phyloP scores from a whole-genome alignment of 1,140 invertebrate species.

The Aphis gossypii region DNA sequence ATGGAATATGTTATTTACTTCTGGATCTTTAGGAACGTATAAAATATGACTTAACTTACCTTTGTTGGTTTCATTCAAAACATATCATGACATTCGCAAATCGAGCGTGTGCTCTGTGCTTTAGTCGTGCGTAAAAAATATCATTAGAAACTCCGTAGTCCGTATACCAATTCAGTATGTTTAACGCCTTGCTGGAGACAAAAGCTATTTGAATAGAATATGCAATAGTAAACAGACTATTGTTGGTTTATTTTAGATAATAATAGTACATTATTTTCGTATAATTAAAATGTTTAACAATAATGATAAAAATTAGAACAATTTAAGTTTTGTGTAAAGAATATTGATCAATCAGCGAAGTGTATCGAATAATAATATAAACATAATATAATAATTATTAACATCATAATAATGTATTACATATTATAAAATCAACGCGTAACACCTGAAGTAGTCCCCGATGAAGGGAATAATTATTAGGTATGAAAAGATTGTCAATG shows the following conservation, averaged over 20 bases:
- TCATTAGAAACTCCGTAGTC: background rate
- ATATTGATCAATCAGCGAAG: background rate
- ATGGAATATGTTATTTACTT: background rate
- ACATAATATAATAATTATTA: background rate
- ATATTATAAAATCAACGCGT: background rate
- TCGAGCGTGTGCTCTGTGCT: background rate
- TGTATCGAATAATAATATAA: background rate
- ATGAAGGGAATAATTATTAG: background rate
- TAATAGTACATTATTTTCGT: slow-evolving; percentile 35
- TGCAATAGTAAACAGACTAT: slow-evolving; percentile 16
- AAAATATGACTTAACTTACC: background rate
- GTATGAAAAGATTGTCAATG: background rate
- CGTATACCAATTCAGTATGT: background rate
- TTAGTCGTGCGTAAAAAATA: too few species aligned
- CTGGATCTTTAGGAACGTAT: background rate
- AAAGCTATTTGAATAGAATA: background rate
- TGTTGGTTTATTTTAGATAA: slow-evolving; percentile 40
- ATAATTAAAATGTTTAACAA: slow-evolving; percentile 16
- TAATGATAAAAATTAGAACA: slow-evolving; percentile 47
- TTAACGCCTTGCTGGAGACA: background rate
- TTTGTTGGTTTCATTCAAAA: slow-evolving; percentile 4
- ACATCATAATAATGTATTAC: background rate
- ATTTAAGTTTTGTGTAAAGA: slow-evolving; percentile 18
- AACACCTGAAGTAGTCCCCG: background rate
- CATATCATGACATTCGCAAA: background rate